These are phyloP conservation scores for Cantharis flavilabris DNA, from an alignment of 2,888 invertebrate species.

Conservation along the genomic window DNA sequence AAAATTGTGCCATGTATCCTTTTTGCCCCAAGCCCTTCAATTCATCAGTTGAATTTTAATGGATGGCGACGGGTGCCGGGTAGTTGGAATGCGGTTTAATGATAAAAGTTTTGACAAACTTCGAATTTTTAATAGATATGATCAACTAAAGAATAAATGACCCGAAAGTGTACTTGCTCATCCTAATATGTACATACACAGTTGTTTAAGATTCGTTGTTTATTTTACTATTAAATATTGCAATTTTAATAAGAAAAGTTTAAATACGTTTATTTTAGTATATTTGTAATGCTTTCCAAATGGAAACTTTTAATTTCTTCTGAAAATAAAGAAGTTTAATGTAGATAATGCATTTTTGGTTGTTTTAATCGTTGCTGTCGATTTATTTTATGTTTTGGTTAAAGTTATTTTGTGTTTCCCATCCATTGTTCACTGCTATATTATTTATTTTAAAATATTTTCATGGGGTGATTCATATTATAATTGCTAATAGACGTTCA, in stretches of 20 bases:
- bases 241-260: neutral
- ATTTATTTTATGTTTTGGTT: neutral
- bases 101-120: no score
- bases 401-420: neutral
- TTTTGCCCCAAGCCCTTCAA: no score
- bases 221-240: neutral
- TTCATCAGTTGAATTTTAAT: no score
- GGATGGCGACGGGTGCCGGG: no score
- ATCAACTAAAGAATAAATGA: no score
- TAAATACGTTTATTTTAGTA: neutral
- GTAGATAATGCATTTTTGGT: neutral
- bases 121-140: no score
- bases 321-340: neutral
- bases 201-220: neutral
- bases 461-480: no score
- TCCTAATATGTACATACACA: neutral
- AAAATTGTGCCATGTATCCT: no score
- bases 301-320: neutral
- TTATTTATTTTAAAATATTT: no score
- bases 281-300: neutral
- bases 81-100: no score
- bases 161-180: neutral
- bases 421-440: neutral
- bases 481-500: no score
- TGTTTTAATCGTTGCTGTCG: neutral